Conservation (phyloP, 2,113 vertebrate species). For the Rhinopomastus cyanomelas region DNA sequence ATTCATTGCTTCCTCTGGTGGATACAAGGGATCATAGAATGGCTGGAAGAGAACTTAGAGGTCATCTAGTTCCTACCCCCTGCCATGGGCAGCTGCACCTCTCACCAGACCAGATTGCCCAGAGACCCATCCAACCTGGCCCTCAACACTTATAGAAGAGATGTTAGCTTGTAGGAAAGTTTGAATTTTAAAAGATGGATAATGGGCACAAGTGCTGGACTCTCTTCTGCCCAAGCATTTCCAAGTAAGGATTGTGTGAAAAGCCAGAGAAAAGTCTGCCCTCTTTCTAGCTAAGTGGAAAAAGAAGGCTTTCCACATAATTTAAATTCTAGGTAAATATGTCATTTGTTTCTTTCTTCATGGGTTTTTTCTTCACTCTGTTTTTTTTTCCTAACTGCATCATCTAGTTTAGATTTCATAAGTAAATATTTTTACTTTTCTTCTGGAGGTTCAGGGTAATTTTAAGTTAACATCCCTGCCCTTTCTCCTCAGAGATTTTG, state of each 20-base stretch:
- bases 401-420: not conserved
- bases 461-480: not conserved
- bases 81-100: too few relatives aligned
- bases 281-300: not conserved
- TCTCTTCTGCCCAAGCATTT: not conserved
- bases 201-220: not conserved
- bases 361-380: fast-evolving
- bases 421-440: not conserved
- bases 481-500: not conserved
- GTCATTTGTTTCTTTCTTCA: not conserved
- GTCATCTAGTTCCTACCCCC: too few relatives aligned
- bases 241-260: not conserved
- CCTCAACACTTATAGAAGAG: too few relatives aligned
- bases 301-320: not conserved
- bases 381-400: not conserved
- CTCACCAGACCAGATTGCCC: too few relatives aligned
- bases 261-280: not conserved
- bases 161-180: not conserved
- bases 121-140: too few relatives aligned
- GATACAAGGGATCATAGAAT: too few relatives aligned
- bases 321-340: not conserved
- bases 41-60: too few relatives aligned
- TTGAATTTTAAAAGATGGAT: not conserved
- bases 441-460: not conserved
- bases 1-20: not conserved